Base-by-base conservation (phyloP, 2,113 vertebrate genomes). In the Turnix velox region DNA sequence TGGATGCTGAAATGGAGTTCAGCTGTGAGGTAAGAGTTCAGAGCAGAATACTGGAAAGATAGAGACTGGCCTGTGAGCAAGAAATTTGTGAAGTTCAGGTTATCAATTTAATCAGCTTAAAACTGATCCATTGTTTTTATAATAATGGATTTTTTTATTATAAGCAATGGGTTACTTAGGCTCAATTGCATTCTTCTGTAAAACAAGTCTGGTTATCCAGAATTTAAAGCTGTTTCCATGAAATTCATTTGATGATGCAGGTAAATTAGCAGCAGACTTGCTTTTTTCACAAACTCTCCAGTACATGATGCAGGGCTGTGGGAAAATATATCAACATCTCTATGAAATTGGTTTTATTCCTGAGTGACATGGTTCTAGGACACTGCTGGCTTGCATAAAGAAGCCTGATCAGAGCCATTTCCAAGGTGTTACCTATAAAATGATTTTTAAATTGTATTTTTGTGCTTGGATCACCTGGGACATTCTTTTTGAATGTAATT, bases 1-100 rank as follows among this genome's bases (percentile, higher is more conserved):
- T 99, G 98, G 99, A 99, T 96, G 98, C 98, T 72, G 99, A 99
- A 94, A 98, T 99, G 98, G 99, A 99, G 90, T 99, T 99, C 96
- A 98, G 98, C 79, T 99, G 99, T 96, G 99, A 99, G 99, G 99
- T 99, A 93, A 92, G 94, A 52, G 65, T 12, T 39, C 58, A 35
- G 18, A 67, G 39, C 19, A 59, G 54, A 65, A 19, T 18, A 22
- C 57, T 66, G 35, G 59, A 24, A 9, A 46, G 58, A 2, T 77
- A 48, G 67, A 51, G 9, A 11, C 19, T 77, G 39, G 37, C 23
- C 31, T 87, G 73, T 43, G 18, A 37, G 75, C 18, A 51, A 33
- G 23, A 5, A 13, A n/a, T 31, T 5, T 8, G 30, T 22, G 14
- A 74, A 63, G 12, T 39, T 78, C n/a, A 52, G 7, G 11, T 84